Base-by-base conservation (phyloP, 2,888 invertebrate genomes). In the Thera britannica region DNA sequence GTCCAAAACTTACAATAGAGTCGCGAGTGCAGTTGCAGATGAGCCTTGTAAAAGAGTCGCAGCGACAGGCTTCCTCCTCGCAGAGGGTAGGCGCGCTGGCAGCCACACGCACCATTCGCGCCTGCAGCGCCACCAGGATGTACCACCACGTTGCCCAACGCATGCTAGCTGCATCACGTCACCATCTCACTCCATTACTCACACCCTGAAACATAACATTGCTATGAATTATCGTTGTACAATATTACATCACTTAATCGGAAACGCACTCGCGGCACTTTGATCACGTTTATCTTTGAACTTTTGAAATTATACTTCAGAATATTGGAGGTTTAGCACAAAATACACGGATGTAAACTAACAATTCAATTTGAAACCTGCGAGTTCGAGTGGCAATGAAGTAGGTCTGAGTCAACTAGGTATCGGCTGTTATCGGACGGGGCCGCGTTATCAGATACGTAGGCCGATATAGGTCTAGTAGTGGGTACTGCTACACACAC, bases 31-130 rank as follows among this genome's bases (percentile, higher is more conserved):
- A 95, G 79, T 92, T 92, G 85, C 95, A 95, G 80, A 93, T 93
- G 75, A 95, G 90, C 71, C 94, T 89, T 49, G 94, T 94, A 80
- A 94, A 94, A 55, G 92, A 83, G 82, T 95, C 95, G 84, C 95
- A 95, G 68, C 86, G 90, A 80, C 95, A 95, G 58, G 92, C 92
- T 57, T 94, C 89, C 75, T 94, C 93, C 73, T 94, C 88, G 84
- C 95, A 95, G 67, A 93, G 80, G 62, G 90, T 92, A 58, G 90
- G 92, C 64, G 83, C 81, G 70, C 76, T 68, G 35, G 82, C 55
- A 0, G 75, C 77, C 44, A 38, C 55, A 36, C 88, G 90, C 77
- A 87, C 87, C 46, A 79, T 74, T 65, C 76, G 82, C 78, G 83
- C 86, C 67, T 75, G 78, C 75, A 90, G 82, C 83, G 82, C 84